Conservation (phyloP, 2,113 vertebrate species). For the Syrmaticus mikado region DNA sequence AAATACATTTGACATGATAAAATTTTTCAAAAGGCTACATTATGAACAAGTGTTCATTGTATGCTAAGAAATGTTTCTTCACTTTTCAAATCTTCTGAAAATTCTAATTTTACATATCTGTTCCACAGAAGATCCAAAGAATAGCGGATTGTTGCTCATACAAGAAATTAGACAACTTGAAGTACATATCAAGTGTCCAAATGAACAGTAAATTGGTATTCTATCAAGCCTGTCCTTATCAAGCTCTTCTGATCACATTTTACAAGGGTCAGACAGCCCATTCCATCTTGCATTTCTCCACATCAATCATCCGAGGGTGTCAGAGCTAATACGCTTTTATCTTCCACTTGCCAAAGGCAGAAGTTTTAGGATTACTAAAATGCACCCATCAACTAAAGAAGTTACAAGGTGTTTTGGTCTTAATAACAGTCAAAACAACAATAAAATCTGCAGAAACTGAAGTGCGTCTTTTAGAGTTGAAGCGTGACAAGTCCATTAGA, state of each 20-base stretch:
- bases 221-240: not conserved
- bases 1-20: not conserved
- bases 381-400: not conserved
- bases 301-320: not conserved
- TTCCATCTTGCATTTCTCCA: not conserved
- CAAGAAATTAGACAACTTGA: not conserved
- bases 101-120: fast-evolving
- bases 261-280: fast-evolving
- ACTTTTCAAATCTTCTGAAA: not conserved
- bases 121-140: not conserved
- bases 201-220: not conserved
- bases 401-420: not conserved
- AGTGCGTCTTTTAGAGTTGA: not conserved
- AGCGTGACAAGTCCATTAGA: no score
- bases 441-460: not conserved
- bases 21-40: not conserved
- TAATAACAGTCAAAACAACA: not conserved
- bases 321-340: not conserved
- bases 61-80: not conserved
- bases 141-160: not conserved
- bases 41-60: not conserved
- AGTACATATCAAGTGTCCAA: not conserved
- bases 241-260: not conserved
- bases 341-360: not conserved
- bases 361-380: not conserved